phyloP scores from a whole-genome alignment of 2,113 vertebrate genomes.

The Columba livia region DNA sequence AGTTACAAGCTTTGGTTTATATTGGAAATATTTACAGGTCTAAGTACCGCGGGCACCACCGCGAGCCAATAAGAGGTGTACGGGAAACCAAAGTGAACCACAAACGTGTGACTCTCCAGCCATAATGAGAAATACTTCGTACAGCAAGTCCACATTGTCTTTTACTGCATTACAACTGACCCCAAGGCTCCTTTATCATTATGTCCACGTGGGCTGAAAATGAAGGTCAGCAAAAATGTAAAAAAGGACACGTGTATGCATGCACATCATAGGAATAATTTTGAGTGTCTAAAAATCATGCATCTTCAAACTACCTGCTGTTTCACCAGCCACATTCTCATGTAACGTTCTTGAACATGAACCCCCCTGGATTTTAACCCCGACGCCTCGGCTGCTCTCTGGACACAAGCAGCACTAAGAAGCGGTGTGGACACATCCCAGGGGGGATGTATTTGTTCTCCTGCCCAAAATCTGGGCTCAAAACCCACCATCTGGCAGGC shows the following conservation, averaged over 20 bases:
- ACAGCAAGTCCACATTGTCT: background rate
- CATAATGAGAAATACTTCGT: background rate
- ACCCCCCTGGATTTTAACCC: background rate
- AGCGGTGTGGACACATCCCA: background rate
- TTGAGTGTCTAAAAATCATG: fast-evolving
- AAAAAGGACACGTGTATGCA: fast-evolving
- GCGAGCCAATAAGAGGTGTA: background rate
- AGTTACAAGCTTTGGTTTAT: background rate
- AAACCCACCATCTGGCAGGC: fast-evolving
- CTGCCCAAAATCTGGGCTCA: background rate
- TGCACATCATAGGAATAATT: fast-evolving
- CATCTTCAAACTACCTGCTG: background rate
- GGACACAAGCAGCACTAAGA: background rate
- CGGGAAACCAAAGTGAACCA: background rate
- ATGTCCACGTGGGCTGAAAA: fast-evolving
- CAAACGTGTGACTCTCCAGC: background rate
- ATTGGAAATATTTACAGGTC: slow-evolving; percentile 5
- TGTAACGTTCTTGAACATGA: fast-evolving
- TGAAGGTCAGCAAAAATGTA: fast-evolving
- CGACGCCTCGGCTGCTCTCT: background rate
- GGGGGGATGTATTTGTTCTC: fast-evolving
- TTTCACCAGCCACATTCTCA: background rate
- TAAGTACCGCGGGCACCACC: background rate
- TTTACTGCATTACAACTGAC: fast-evolving
- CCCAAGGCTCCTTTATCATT: background rate